Conservation (phyloP, 2,888 invertebrate species). For the Brenthis ino region DNA sequence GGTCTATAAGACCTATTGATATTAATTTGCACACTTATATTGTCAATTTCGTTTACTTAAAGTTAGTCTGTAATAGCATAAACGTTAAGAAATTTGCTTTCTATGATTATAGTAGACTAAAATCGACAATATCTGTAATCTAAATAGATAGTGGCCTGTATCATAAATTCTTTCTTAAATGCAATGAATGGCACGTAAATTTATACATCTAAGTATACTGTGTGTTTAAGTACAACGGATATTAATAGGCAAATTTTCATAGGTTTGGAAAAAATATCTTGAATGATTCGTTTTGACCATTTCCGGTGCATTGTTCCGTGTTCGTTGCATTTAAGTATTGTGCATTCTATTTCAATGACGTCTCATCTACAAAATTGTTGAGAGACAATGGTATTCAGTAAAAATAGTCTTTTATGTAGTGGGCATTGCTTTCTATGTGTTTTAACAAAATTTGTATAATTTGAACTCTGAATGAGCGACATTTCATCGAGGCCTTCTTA, state of each 20-base stretch:
- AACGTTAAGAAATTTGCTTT: constrained; percentile 1
- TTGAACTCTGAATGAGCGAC: constrained; percentile 14
- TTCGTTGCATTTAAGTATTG: constrained; percentile 1
- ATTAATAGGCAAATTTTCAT: not conserved
- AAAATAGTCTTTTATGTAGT: constrained; percentile 27
- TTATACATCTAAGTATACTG: not conserved
- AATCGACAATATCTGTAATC: too few relatives aligned
- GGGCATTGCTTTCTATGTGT: constrained; percentile 23
- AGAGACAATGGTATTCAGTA: constrained; percentile 30
- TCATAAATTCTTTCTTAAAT: constrained; percentile 11
- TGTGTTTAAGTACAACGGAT: not conserved
- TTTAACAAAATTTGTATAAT: constrained; percentile 12
- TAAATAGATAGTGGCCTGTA: not conserved
- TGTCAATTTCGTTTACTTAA: too few relatives aligned
- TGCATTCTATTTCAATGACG: constrained; percentile 28
- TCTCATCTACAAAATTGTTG: constrained; percentile 9
- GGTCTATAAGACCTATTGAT: too few relatives aligned
- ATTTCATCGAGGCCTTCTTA: constrained; percentile 12
- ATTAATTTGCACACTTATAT: too few relatives aligned
- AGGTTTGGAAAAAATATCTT: not conserved
- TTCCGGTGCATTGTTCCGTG: constrained; percentile 30
- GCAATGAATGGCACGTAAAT: not conserved
- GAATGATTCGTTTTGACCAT: constrained; percentile 27
- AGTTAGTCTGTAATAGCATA: too few relatives aligned
- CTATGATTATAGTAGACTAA: too few relatives aligned